Conservation (phyloP, 2,113 vertebrate species). For the Antennarius striatus region DNA sequence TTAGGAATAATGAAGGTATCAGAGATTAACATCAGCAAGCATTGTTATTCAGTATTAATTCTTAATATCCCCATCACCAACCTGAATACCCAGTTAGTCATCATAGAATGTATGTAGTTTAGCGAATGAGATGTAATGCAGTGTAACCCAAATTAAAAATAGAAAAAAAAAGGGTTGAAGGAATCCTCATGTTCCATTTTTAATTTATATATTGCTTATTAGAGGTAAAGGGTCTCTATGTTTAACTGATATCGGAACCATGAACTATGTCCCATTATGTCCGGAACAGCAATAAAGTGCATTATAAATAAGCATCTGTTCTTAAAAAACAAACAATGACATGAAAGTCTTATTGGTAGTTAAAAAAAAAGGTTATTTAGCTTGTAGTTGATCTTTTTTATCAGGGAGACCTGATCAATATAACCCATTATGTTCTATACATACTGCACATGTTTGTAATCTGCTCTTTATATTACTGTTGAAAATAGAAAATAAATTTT, state of each 20-base stretch:
- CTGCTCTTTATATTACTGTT: neutral
- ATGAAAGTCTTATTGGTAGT: conserved; percentile 7
- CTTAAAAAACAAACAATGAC: conserved; percentile 30
- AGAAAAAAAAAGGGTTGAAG: no score
- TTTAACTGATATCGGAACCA: no score
- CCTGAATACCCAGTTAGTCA: conserved; percentile 8
- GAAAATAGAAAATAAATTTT: conserved; percentile 17
- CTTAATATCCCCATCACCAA: neutral
- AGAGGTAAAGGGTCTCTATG: neutral
- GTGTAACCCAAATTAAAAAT: neutral
- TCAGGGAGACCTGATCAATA: conserved; percentile 28
- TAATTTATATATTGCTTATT: neutral
- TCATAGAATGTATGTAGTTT: neutral
- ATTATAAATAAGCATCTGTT: conserved; percentile 39
- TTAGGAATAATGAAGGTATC: conserved; percentile 21
- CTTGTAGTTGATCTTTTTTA: conserved; percentile 17
- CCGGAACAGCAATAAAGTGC: conserved; percentile 4
- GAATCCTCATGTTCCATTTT: no score
- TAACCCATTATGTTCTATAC: neutral
- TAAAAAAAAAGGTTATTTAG: conserved; percentile 15
- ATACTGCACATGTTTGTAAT: neutral
- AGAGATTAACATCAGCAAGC: conserved; percentile 15
- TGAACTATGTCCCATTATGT: neutral
- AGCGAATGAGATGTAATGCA: neutral
- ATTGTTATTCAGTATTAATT: no score